Evolutionary conservation across 1,140 invertebrate genomes (phyloP).

Genomic region (Sogatella furcifera): DNA sequence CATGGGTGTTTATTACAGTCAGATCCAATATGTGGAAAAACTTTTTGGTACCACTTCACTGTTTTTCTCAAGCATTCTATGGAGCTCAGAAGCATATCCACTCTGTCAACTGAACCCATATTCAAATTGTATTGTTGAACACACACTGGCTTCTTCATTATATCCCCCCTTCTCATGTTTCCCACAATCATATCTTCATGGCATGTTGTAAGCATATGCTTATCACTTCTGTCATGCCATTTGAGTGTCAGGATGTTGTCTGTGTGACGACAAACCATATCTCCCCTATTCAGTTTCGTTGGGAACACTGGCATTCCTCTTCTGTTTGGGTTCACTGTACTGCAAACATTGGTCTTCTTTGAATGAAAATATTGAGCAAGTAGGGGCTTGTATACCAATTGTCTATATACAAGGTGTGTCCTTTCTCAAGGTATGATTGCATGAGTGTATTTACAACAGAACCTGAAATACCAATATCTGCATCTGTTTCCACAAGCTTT

Average conservation of each 20-base stretch:
- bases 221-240: constrained; percentile 27
- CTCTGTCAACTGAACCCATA: constrained; percentile 31
- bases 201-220: constrained; percentile 26
- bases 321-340: constrained; percentile 23
- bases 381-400: constrained; percentile 26
- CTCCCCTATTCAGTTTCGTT: constrained; percentile 24
- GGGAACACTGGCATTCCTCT: constrained; percentile 26
- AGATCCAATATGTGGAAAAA: too few species aligned
- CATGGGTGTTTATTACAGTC: too few species aligned
- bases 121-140: constrained; percentile 30
- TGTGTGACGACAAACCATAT: constrained; percentile 19
- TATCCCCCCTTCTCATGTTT: constrained; percentile 13
- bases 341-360: constrained; percentile 23
- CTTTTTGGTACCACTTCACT: constrained; percentile 28
- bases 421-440: constrained; percentile 24
- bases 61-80: constrained; percentile 27
- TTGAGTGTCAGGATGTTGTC: constrained; percentile 25
- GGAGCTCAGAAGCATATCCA: constrained; percentile 28
- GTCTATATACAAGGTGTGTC: constrained; percentile 24
- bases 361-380: constrained; percentile 22
- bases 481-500: constrained; percentile 10
- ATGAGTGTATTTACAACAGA: constrained; percentile 23
- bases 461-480: constrained; percentile 22
- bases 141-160: constrained; percentile 26
- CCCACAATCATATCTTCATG: constrained; percentile 21